A percentile compares a stretch with the other conserved stretches of the same genome.
phyloP scores from a whole-genome alignment of 2,797 vertebrate species.

The Ataeniobius toweri region DNA sequence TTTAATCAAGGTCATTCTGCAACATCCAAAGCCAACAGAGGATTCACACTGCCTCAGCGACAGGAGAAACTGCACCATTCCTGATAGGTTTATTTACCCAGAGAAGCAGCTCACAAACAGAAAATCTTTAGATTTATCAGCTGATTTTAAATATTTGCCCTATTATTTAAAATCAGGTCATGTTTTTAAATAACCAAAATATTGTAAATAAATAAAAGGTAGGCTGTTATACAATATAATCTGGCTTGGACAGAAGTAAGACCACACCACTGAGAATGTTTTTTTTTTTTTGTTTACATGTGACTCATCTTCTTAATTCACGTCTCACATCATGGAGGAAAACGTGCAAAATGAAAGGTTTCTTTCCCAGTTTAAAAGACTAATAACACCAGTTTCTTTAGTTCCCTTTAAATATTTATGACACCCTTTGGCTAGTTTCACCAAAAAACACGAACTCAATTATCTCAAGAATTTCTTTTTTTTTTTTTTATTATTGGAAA shows the following conservation, averaged over 20 bases:
- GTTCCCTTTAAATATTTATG: not conserved
- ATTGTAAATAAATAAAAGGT: not conserved
- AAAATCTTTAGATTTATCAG: not conserved
- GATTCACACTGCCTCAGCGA: no score
- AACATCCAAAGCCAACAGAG: no score
- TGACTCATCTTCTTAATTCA: no score
- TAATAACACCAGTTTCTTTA: not conserved
- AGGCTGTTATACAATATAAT: no score
- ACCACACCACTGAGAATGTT: no score
- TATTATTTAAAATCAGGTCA: no score
- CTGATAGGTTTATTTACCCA: no score
- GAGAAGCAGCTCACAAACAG: not conserved
- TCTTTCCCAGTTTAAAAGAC: not conserved
- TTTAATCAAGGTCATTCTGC: no score
- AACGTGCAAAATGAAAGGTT: not conserved
- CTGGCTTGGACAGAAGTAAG: no score
- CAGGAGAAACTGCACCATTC: no score
- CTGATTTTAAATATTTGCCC: not conserved
- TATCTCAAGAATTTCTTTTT: not conserved
- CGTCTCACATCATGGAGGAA: not conserved
- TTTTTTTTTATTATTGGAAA: slow-evolving; percentile 4
- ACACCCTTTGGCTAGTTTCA: not conserved
- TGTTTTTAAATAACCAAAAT: not conserved
- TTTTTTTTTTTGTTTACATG: no score
- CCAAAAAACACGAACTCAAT: not conserved